Percentiles rank a stretch among this genome's conserved stretches.
Conservation (phyloP, 2,113 vertebrate species). For the Serinus canaria region DNA sequence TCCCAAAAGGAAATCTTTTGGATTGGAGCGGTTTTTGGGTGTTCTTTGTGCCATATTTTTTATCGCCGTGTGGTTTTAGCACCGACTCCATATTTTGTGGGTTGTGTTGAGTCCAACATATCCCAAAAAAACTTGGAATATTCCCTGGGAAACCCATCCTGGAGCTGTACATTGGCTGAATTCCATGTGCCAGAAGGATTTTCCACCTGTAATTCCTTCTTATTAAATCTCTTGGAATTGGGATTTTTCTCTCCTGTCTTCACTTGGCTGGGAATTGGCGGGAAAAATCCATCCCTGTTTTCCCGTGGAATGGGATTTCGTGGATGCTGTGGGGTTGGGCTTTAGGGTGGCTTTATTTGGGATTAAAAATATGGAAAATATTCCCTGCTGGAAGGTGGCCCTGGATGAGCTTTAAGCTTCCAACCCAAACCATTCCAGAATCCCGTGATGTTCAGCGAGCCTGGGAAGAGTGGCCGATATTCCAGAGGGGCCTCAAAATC, state of each 20-base stretch:
- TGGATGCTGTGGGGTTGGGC: not conserved
- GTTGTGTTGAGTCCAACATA: not conserved
- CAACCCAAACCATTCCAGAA: not conserved
- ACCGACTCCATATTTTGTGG: not conserved
- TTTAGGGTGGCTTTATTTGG: not conserved
- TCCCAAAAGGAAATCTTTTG: not conserved
- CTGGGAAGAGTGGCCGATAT: not conserved
- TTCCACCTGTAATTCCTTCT: not conserved
- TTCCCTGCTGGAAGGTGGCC: not conserved
- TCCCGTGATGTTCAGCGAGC: rapidly evolving
- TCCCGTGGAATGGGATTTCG: too few species aligned
- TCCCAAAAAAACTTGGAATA: not conserved
- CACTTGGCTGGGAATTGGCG: not conserved
- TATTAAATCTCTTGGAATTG: slow-evolving; percentile 43
- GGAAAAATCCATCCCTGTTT: not conserved
- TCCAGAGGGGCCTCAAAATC: not conserved
- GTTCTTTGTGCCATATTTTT: not conserved
- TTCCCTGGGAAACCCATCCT: not conserved
- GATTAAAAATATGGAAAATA: not conserved
- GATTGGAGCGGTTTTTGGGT: not conserved
- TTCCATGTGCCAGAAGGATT: not conserved
- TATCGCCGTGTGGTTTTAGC: not conserved
- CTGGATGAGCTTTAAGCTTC: not conserved
- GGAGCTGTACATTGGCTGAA: not conserved
- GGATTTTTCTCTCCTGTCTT: not conserved